phyloP scores from a whole-genome alignment of 2,113 vertebrate genomes.

The Paramisgurnus dabryanus region DNA sequence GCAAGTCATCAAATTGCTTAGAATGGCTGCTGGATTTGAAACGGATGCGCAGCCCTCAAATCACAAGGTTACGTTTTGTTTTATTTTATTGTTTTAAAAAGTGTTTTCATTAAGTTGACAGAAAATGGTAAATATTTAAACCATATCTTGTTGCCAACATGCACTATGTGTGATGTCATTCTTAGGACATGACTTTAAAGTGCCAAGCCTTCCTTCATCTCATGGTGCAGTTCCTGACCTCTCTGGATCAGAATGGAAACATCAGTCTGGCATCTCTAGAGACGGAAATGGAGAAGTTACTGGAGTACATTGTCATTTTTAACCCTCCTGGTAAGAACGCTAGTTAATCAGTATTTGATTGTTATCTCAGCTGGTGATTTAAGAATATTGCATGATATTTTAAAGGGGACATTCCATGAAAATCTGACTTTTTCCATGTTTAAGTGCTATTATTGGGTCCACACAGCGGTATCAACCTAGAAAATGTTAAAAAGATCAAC shows the following conservation, averaged over 20 bases:
- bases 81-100: background rate
- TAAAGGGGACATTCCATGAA: too few species aligned
- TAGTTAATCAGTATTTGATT: background rate
- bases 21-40: constrained; percentile 87
- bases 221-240: constrained; percentile 84
- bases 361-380: too few species aligned
- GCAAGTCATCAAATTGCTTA: constrained; percentile 83
- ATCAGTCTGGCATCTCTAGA: constrained; percentile 82
- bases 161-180: constrained; percentile 39
- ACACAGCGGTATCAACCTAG: too few species aligned
- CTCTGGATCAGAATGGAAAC: constrained; percentile 86
- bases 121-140: background rate
- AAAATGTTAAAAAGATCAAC: too few species aligned
- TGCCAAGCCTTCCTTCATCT: constrained; percentile 77
- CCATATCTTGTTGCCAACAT: background rate
- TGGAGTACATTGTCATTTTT: constrained; percentile 87
- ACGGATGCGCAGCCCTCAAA: constrained; percentile 69
- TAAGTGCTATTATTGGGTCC: too few species aligned
- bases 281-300: constrained; percentile 84
- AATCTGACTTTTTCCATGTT: too few species aligned
- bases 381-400: too few species aligned
- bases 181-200: constrained; percentile 83
- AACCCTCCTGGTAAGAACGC: constrained; percentile 83
- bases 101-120: too few species aligned
- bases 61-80: constrained; percentile 76